Evolutionary conservation across 2,113 vertebrate genomes (phyloP), one percentile per base, ranked within the genome.

Genomic region (Polyodon spathula): DNA sequence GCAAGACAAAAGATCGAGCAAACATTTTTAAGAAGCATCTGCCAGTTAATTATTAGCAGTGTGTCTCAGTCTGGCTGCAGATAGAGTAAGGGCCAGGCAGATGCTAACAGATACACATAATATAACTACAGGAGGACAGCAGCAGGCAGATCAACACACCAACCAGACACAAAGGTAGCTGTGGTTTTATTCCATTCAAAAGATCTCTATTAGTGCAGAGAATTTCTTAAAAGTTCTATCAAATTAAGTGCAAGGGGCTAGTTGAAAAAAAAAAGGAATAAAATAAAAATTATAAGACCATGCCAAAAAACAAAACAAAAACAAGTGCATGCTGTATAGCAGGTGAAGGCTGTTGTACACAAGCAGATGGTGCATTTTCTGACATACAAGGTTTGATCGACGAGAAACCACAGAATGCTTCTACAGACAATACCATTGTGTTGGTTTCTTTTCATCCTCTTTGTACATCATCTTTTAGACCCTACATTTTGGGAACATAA

Each of bases 21-120:
- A 80, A 76, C 78, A 81, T 68, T 71, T 78, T 79, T 79, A 78
- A 77, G 73, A 79, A 76, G 79, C 78, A 71, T 72, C 76, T 74
- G 68, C 78, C 71, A 72, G 68, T 74, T 66, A 67, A 66, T 62
- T 63, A 44, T 62, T 59, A 65, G 63, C 66, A 60, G 60, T 62
- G 61, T 68, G 68, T 62, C 69, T 71, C 51, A 55, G 59, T 67
- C 59, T 39, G 16, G 48, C 40, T 68, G 56, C 60, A 39, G n/a
- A 37, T 37, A 58, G 41, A 54, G 11, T 41, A 11, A 54, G 50
- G 51, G 59, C 41, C 27, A 41, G 46, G 46, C 46, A 50, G 39
- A 16, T 63, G 74, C 65, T 60, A 65, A 70, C 61, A 71, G 10
- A n/a, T n/a, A n/a, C n/a, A n/a, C n/a, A n/a, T n/a, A n/a, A n/a